Evolutionary conservation across 1,140 invertebrate genomes (phyloP), one percentile per base, ranked within the genome.

Genomic region (Zaprionus ornatus): DNA sequence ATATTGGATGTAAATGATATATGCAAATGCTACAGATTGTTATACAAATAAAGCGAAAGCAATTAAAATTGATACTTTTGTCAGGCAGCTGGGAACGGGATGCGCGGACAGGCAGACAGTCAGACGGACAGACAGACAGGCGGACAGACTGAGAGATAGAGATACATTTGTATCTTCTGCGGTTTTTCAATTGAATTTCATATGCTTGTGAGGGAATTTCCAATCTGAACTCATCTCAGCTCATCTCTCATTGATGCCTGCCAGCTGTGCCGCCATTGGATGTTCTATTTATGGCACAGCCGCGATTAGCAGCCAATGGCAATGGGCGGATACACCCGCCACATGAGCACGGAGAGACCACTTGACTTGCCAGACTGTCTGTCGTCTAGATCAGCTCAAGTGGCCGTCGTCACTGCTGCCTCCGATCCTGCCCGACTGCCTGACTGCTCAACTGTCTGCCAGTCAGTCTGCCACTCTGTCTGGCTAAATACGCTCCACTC

Each of bases 231-330:
- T 32, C 29, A 32, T 32, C 29, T 32, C 7, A 29, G 27, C 27
- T 7, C 27, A 2, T 1, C 27, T 29, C 62, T 45, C 63, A 35
- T 25, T 88, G 85, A 88, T 80, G 79, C 45, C 45, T 40, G 56
- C 57, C 85, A 90, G 88, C 85, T 90, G 85, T 64, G 79, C 82
- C 45, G 54, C 85, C 56, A 90, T 90, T 90, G 85, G 86, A 65
- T 48, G 60, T 23, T 72, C 73, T 90, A 90, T 72, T 70, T 90
- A 73, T 85, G 85, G 81, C 50, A 15, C 40, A 13, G n/a, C 55
- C 67, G 81, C 86, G 86, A 90, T 90, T 90, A 90, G 85, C 85
- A 90, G 82, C 85, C 85, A 90, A 90, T 90, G 86, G 52, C 66
- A 74, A 42, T 78, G 77, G 23, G 23, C 27, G n/a, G 57, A 62